Conservation (phyloP, 2,888 invertebrate genomes). For the Punctoribates punctum region DNA sequence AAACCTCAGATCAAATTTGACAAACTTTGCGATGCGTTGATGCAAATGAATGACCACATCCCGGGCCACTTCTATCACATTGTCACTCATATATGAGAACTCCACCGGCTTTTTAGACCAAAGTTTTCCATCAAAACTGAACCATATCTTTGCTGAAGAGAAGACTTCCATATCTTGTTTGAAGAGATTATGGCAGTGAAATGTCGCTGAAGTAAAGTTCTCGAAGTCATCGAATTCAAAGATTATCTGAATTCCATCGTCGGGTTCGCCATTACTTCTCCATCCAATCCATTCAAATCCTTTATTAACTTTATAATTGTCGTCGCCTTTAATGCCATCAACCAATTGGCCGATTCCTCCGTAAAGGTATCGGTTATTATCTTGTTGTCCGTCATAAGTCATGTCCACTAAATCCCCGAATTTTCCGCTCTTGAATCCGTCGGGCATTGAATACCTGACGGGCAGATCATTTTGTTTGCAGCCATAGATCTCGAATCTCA, state of each 20-base stretch:
- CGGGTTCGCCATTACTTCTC: constrained; percentile 58
- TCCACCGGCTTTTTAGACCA: constrained; percentile 73
- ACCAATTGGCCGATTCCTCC: constrained; percentile 79
- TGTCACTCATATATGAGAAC: constrained; percentile 65
- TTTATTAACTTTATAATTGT: constrained; percentile 64
- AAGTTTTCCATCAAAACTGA: constrained; percentile 74
- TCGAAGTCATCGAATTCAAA: constrained; percentile 84
- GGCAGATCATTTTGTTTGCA: constrained; percentile 77
- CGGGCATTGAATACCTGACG: constrained; percentile 79
- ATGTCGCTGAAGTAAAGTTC: constrained; percentile 75
- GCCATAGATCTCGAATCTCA: constrained; percentile 85
- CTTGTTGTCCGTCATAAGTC: constrained; percentile 80
- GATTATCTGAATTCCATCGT: constrained; percentile 70
- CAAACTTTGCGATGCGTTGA: constrained; percentile 73
- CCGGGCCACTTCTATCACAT: constrained; percentile 72
- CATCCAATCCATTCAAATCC: constrained; percentile 87
- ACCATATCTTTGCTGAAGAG: constrained; percentile 71
- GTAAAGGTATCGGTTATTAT: constrained; percentile 64
- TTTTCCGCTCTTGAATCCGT: constrained; percentile 74
- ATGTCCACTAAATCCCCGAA: constrained; percentile 77
- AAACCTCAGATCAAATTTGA: constrained; percentile 72
- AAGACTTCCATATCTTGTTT: constrained; percentile 74
- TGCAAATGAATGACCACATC: constrained; percentile 77
- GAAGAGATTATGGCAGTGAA: constrained; percentile 80
- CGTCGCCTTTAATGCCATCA: constrained; percentile 73